A percentile compares a stretch with the other conserved stretches of the same genome.
phyloP scores from a whole-genome alignment of 2,888 invertebrate genomes.

The Falcaria lacertinaria region DNA sequence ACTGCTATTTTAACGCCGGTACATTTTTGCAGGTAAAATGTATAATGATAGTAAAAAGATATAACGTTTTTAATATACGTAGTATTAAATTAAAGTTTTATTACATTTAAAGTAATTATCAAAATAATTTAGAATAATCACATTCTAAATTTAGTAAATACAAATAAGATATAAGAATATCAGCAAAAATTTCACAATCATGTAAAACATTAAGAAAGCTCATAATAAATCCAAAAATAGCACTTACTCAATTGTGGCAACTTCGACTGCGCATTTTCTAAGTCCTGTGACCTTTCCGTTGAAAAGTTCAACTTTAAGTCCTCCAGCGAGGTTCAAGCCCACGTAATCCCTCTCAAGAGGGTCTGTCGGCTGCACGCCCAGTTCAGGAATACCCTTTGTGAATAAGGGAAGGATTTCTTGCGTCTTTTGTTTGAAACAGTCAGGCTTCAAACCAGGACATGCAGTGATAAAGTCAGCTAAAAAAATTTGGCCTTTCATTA shows the following conservation, averaged over 20 bases:
- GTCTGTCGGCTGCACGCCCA: constrained; percentile 41
- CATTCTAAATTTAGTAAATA: too few relatives aligned
- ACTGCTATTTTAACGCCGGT: too few relatives aligned
- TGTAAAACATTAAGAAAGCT: too few relatives aligned
- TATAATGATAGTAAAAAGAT: too few relatives aligned
- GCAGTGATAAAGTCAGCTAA: constrained; percentile 42
- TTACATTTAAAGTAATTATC: too few relatives aligned
- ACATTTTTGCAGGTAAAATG: too few relatives aligned
- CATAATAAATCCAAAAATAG: neutral
- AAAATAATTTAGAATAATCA: too few relatives aligned
- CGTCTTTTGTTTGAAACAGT: constrained; percentile 46
- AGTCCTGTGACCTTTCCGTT: constrained; percentile 51
- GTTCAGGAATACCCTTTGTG: constrained; percentile 45
- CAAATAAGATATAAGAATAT: too few relatives aligned
- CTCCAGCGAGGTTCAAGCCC: constrained; percentile 42
- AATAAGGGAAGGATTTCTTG: constrained; percentile 48
- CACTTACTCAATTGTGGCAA: constrained; percentile 35
- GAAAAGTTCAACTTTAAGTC: constrained; percentile 41
- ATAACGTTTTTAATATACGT: too few relatives aligned
- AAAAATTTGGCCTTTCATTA: constrained; percentile 14
- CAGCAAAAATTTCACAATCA: constrained; percentile 3
- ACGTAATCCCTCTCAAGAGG: constrained; percentile 38
- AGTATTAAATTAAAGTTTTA: too few relatives aligned
- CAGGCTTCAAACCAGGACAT: constrained; percentile 43
- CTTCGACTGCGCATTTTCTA: constrained; percentile 51